Percentiles rank a stretch among this genome's conserved stretches.
Conservation (phyloP, 2,888 invertebrate species). For the Salticus scenicus region DNA sequence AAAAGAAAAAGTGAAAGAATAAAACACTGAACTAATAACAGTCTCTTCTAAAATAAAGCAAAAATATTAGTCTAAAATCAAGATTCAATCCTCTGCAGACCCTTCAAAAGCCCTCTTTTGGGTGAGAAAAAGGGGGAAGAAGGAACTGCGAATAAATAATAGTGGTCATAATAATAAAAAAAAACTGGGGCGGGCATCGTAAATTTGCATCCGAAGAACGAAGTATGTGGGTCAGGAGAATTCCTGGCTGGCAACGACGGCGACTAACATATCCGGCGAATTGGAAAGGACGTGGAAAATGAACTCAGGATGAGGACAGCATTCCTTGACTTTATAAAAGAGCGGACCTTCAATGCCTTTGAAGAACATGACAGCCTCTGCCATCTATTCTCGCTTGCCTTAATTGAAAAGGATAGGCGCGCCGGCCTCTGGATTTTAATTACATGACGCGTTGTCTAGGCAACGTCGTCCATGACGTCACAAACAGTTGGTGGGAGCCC, state of each 20-base stretch:
- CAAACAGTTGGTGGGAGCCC: conserved; percentile 24
- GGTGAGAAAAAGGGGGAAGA: neutral
- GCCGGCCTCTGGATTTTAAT: conserved; percentile 57
- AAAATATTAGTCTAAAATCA: conserved; percentile 11
- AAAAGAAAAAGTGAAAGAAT: no score
- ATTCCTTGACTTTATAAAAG: conserved; percentile 70
- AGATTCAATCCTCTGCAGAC: neutral
- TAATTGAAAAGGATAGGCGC: conserved; percentile 66
- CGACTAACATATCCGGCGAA: conserved; percentile 36
- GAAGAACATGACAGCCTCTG: conserved; percentile 65
- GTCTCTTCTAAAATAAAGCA: neutral
- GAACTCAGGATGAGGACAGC: conserved; percentile 52
- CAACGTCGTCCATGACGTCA: conserved; percentile 58
- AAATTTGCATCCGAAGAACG: conserved; percentile 63
- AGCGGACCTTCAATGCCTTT: conserved; percentile 63
- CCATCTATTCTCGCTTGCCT: conserved; percentile 51
- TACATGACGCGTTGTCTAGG: conserved; percentile 57
- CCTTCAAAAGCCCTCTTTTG: neutral
- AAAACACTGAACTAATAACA: neutral
- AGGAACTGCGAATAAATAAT: conserved; percentile 42
- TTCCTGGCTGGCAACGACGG: conserved; percentile 44
- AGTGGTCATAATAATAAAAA: conserved; percentile 42
- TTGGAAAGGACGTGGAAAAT: conserved; percentile 62
- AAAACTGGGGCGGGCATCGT: conserved; percentile 38
- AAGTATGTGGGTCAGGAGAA: conserved; percentile 64